These are phyloP conservation scores for Mormyrus lacerda DNA, from an alignment of 2,113 vertebrate genomes.

Conservation along the genomic window DNA sequence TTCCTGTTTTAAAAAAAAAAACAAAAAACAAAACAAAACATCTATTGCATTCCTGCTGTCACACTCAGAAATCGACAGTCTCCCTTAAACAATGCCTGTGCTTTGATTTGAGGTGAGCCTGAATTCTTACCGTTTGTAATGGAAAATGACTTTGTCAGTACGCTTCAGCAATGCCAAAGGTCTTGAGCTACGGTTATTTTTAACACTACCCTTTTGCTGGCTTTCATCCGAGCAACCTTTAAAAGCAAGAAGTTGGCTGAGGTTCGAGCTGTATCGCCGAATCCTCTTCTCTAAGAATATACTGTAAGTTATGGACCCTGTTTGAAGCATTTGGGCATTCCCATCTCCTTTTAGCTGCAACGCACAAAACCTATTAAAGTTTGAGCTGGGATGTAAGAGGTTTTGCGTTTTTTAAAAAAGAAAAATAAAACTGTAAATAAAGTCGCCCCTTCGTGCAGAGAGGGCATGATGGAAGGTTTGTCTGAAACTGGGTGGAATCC, in stretches of 20 bases:
- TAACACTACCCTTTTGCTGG: background rate
- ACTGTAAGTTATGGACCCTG: background rate
- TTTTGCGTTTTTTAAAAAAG: background rate
- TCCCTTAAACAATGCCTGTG: background rate
- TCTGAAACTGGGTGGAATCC: background rate
- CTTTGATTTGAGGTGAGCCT: background rate
- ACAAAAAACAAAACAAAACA: background rate
- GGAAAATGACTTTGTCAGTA: constrained; percentile 1
- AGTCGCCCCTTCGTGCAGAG: background rate
- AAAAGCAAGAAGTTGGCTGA: background rate
- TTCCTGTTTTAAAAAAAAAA: background rate
- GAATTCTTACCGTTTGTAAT: background rate
- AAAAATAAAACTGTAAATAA: background rate
- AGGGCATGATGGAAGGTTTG: background rate
- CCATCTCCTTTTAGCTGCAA: background rate
- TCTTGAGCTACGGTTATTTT: background rate
- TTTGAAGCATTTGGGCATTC: background rate
- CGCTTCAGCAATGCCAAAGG: too few species aligned
- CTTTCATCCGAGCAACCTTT: background rate
- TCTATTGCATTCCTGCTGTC: background rate
- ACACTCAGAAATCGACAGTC: background rate
- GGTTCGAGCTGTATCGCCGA: background rate
- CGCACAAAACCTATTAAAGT: background rate
- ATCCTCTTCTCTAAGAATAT: background rate
- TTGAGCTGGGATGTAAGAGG: background rate